Evolutionary conservation across 2,797 vertebrate species (phyloP).

Genomic region (Phaenicophaeus curvirostris): DNA sequence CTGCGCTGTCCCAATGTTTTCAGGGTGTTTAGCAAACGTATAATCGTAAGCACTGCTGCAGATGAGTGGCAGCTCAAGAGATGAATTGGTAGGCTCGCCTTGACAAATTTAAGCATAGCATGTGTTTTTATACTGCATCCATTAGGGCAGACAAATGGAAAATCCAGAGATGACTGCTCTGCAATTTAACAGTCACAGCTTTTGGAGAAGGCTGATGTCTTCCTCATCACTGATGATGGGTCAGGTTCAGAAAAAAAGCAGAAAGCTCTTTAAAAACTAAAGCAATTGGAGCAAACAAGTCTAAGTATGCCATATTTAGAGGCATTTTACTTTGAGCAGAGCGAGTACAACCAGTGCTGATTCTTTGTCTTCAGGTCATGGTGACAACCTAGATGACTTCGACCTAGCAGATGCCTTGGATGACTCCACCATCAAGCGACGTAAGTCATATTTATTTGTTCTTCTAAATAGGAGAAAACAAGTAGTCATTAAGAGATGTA

Average conservation of each 20-base stretch:
- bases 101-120: slow-evolving; percentile 32
- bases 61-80: slow-evolving; percentile 7
- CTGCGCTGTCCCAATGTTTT: slow-evolving; percentile 24
- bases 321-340: neutral
- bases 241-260: neutral
- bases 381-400: slow-evolving; percentile 40
- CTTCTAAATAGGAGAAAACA: neutral
- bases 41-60: neutral
- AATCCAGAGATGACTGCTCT: slow-evolving; percentile 23
- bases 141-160: slow-evolving; percentile 52
- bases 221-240: neutral
- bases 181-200: slow-evolving; percentile 42
- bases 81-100: slow-evolving; percentile 22
- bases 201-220: slow-evolving; percentile 6
- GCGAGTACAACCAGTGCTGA: neutral
- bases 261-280: neutral
- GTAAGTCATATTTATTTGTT: slow-evolving; percentile 73
- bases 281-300: neutral
- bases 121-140: slow-evolving; percentile 6
- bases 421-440: slow-evolving; percentile 31
- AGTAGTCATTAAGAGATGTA: neutral
- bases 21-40: neutral
- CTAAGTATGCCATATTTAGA: neutral
- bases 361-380: slow-evolving; percentile 69
- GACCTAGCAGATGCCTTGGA: slow-evolving; percentile 77